phyloP scores from a whole-genome alignment of 2,888 invertebrate species.

The Euphydryas editha region DNA sequence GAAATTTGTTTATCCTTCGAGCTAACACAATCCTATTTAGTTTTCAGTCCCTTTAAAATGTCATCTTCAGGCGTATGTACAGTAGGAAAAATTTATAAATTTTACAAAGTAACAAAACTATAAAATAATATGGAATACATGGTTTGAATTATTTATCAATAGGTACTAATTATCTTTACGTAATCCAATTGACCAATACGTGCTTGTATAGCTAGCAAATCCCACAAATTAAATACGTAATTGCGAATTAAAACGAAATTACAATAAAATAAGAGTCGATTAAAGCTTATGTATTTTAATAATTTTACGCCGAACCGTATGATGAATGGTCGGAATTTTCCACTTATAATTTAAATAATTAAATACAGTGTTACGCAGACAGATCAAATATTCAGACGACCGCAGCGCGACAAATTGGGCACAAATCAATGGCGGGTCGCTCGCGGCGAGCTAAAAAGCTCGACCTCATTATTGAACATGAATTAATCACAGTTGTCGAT shows the following conservation, averaged over 20 bases:
- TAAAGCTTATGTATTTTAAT: constrained; percentile 24
- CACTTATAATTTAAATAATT: constrained; percentile 46
- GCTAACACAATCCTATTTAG: background rate
- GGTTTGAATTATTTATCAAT: background rate
- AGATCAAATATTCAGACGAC: constrained; percentile 65
- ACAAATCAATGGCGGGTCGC: constrained; percentile 63
- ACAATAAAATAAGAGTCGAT: constrained; percentile 14
- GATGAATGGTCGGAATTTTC: constrained; percentile 38
- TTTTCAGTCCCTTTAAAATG: background rate
- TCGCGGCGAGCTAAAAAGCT: constrained; percentile 64
- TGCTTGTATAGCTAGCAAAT: constrained; percentile 5
- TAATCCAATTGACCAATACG: background rate
- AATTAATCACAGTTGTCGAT: constrained; percentile 78
- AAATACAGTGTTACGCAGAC: constrained; percentile 58
- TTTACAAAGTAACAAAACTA: background rate
- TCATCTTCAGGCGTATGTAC: too few relatives aligned
- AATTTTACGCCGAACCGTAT: constrained; percentile 27
- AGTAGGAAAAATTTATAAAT: too few relatives aligned
- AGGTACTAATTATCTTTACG: background rate
- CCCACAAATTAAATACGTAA: background rate
- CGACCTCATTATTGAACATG: constrained; percentile 75
- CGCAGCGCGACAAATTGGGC: constrained; percentile 73
- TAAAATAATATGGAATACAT: background rate
- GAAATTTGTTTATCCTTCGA: background rate
- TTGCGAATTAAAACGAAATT: constrained; percentile 6